Evolutionary conservation across 2,113 vertebrate species (phyloP), one percentile per base, ranked within the genome.

Genomic region (Phaetusa simplex): DNA sequence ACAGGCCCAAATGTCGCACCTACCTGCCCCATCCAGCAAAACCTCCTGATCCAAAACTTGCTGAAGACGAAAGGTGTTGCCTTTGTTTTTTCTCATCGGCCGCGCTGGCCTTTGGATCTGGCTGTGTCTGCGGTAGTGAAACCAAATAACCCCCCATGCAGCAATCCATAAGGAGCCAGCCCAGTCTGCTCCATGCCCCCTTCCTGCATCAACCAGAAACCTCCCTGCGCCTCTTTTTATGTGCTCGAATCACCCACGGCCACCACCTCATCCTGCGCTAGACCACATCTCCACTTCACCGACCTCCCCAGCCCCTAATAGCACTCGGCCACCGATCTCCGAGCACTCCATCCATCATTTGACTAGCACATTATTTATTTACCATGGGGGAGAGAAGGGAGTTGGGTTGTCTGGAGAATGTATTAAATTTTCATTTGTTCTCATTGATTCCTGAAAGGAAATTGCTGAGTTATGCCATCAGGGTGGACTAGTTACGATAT

Each of bases 341-440:
- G 4, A 97, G 93, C 96, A 80, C 83, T 56, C 94, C 91, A 97
- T 97, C 91, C 94, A 95, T 97, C 96, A 96, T 91, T 97, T 95
- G 97, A 91, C 94, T 96, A 95, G 94, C 94, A 94, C 96, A 97
- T 96, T 97, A 95, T 97, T 97, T 96, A 97, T 97, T 97, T 97
- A 97, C 96, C 93, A 91, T 93, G 84, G 84, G 97, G 91, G 88
- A 97, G 93, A 95, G 77, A 94, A 96, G 86, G 87, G 95, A 97
- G 62, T 94, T 96, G 94, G 89, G 84, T 96, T 96, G 95, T 97
- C 95, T 96, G 93, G 91, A 95, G 93, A 95, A 95, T 4, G 58
- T 96, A 97, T 97, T 97, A 97, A 97, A 96, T 96, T 97, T 97
- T 97, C 93, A 97, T 97, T 96, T 94, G 89, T 94, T 95, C 95